These are phyloP conservation scores for Orussus abietinus DNA, from an alignment of 1,140 invertebrate species.

Conservation along the genomic window DNA sequence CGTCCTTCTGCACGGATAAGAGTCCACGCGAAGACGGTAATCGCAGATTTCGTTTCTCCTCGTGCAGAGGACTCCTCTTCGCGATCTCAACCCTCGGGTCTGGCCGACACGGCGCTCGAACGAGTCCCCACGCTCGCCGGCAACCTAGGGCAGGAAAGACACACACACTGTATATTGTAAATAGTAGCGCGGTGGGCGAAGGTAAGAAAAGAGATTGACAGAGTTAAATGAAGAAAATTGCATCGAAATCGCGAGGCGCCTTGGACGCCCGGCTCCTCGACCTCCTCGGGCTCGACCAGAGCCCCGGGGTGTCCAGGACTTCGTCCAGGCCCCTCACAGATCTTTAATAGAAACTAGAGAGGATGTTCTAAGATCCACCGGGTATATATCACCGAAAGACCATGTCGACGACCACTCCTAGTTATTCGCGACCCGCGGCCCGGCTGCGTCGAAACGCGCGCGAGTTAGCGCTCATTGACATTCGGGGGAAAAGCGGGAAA, in stretches of 20 bases:
- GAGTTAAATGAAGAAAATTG: conserved; percentile 24
- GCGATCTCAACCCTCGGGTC: too few species aligned
- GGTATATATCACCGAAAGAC: conserved; percentile 21
- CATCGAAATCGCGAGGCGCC: too few species aligned
- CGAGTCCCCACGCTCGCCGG: conserved; percentile 17
- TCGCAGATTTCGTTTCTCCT: too few species aligned
- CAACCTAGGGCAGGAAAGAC: conserved; percentile 44
- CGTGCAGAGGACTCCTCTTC: too few species aligned
- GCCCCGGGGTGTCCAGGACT: neutral
- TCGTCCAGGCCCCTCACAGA: conserved; percentile 15
- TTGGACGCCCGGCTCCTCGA: too few species aligned
- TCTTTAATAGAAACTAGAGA: conserved; percentile 27
- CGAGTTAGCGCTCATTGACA: too few species aligned
- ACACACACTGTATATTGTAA: conserved; percentile 52
- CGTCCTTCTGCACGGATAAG: too few species aligned
- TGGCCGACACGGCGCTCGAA: conserved; percentile 14
- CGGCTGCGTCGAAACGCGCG: conserved; percentile 10
- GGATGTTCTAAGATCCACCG: conserved; percentile 29
- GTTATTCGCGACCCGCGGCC: conserved; percentile 15
- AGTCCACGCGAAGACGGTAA: too few species aligned
- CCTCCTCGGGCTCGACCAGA: too few species aligned
- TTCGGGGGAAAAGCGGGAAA: too few species aligned
- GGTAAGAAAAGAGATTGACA: conserved; percentile 24
- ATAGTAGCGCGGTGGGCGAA: conserved; percentile 43
- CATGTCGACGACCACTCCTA: conserved; percentile 30